Evolutionary conservation across 2,888 invertebrate genomes (phyloP), one percentile per base, ranked within the genome.

Genomic region (Podabrus alpinus): DNA sequence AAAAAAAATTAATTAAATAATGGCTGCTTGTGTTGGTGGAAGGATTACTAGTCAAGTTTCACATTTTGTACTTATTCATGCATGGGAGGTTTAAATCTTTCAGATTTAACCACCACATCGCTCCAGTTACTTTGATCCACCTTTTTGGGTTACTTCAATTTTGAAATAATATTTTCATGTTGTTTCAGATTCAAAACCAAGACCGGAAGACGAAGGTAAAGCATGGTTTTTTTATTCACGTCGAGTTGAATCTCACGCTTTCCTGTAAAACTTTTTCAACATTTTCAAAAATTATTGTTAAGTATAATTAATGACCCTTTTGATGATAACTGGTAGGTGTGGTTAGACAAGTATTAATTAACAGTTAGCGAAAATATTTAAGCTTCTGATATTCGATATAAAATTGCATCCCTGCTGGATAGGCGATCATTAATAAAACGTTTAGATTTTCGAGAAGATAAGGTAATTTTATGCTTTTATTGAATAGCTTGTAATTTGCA

Each of bases 381-480:
- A 62, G 62, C 62, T 62, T 45, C 64, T 70, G 66, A 66, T 59
- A 71, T 19, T 59, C 15, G 71, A 71, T 60, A 59, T 19, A 24
- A 25, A 21, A 16, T 66, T 59, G 66, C 66, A 17, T 66, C 71
- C 71, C 59, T 59, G 59, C n/a, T 21, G n/a, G 71, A 60, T 17
- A 60, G 15, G 66, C 24, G 25, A 66, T 45, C 45, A 45, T 71
- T 66, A 71, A 71, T 71, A 66, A 66, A 59, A 24, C 59, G 24
- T 60, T 66, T 21, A 71, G 71, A 71, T 71, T 62, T 17, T 29
- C 66, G n/a, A 66, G 19, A 15, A 16, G 70, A 70, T 70, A 70
- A 70, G 15, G 19, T 59, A 64, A 70, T 70, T 70, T 64, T 64
- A 64, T 64, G 64, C 64, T 70, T 70, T 70, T 64, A 64, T 64